Conservation (phyloP, 2,797 vertebrate species). For the Pteropus rufus region DNA sequence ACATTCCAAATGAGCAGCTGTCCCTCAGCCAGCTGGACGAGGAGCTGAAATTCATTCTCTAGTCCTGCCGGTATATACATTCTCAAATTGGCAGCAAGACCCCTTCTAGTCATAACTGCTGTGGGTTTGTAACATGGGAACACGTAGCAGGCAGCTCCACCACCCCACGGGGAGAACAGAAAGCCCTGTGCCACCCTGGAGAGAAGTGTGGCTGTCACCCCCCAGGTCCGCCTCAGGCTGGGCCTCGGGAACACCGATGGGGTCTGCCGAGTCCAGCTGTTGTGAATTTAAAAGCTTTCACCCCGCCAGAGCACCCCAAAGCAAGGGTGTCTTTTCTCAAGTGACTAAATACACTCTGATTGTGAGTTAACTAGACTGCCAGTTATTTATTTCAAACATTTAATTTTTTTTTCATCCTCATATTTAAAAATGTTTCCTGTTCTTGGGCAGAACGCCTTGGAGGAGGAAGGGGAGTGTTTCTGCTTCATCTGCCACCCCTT, state of each 20-base stretch:
- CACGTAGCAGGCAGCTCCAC: background rate
- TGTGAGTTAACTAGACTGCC: conserved; percentile 24
- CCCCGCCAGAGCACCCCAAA: rapidly evolving
- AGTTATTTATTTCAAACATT: conserved; percentile 20
- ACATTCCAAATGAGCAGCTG: background rate
- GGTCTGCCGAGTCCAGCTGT: background rate
- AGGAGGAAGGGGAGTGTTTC: background rate
- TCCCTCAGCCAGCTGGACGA: background rate
- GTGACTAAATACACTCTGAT: background rate
- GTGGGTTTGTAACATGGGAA: background rate
- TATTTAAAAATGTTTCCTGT: conserved; percentile 53
- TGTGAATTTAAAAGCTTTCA: background rate
- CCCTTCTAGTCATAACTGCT: background rate
- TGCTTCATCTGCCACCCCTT: conserved; percentile 31
- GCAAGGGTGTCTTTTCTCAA: background rate
- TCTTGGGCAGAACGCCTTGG: background rate
- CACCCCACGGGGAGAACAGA: rapidly evolving
- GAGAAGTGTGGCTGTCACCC: background rate
- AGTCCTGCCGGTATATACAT: background rate
- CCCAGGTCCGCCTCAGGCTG: background rate
- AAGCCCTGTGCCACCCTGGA: rapidly evolving
- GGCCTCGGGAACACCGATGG: background rate
- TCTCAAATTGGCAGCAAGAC: background rate
- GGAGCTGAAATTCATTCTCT: background rate
- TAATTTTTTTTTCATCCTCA: background rate